These are phyloP conservation scores for Siniperca scherzeri DNA, from an alignment of 2,797 vertebrate genomes.

Conservation along the genomic window DNA sequence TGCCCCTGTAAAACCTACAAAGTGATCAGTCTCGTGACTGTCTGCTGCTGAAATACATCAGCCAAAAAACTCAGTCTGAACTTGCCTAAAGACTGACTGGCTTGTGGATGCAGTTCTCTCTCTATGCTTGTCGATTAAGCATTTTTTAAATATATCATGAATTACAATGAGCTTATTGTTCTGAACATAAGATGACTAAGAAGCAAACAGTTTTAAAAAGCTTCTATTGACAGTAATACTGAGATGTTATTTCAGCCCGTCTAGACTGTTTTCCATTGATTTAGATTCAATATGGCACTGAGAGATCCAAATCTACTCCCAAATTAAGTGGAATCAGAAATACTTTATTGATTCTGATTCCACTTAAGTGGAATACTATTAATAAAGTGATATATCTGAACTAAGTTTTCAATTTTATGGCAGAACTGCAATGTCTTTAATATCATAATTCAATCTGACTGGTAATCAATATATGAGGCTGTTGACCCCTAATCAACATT, in stretches of 20 bases:
- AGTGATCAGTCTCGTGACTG: conserved; percentile 53
- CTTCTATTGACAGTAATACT: neutral
- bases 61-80: conserved; percentile 24
- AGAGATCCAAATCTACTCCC: neutral
- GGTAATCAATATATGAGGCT: conserved; percentile 59
- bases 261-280: neutral
- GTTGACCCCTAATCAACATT: conserved; percentile 66
- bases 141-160: neutral
- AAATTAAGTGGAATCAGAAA: neutral
- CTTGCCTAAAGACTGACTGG: neutral
- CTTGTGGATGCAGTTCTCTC: neutral
- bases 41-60: conserved; percentile 40
- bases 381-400: neutral
- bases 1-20: conserved; percentile 52
- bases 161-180: neutral
- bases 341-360: no score
- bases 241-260: neutral
- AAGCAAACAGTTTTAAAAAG: neutral
- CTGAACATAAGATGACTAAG: neutral
- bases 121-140: neutral
- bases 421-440: conserved; percentile 7
- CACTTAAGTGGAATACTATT: neutral
- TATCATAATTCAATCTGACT: conserved; percentile 54
- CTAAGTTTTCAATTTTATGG: neutral
- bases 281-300: neutral